A percentile compares a stretch with the other conserved stretches of the same genome.
Evolutionary conservation across 2,113 vertebrate genomes (phyloP).

Genomic region (Platichthys stellatus): DNA sequence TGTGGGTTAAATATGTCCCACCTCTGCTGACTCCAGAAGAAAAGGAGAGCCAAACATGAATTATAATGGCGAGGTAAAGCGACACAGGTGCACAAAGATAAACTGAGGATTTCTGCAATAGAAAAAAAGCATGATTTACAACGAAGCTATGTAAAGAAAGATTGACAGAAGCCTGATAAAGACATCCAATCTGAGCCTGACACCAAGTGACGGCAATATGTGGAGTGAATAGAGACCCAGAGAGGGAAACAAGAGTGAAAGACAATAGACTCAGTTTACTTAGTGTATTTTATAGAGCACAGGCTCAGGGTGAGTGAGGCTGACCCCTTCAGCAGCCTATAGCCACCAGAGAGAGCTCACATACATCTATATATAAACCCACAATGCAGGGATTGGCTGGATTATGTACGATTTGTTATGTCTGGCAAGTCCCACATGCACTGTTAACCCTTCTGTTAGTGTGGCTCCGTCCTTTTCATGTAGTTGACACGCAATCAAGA

Average conservation of each 20-base stretch:
- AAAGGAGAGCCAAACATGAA: background rate
- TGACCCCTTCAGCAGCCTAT: slow-evolving; percentile 3
- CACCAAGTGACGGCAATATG: slow-evolving; percentile 28
- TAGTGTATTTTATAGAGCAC: background rate
- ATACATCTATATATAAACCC: background rate
- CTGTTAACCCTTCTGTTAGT: no score
- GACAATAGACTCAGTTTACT: slow-evolving; percentile 21
- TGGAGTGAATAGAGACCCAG: slow-evolving; percentile 10
- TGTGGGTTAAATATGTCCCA: background rate
- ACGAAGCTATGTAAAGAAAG: background rate
- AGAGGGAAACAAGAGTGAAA: slow-evolving; percentile 6
- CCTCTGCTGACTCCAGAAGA: background rate
- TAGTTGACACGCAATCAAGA: no score
- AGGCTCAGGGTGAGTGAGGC: slow-evolving; percentile 27
- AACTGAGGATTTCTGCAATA: no score
- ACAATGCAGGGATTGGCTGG: no score
- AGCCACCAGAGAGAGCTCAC: slow-evolving; percentile 32
- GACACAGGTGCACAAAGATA: no score
- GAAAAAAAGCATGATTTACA: no score
- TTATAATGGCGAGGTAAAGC: background rate
- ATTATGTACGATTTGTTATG: no score
- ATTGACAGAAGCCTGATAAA: slow-evolving; percentile 2
- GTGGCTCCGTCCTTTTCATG: no score
- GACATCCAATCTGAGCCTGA: slow-evolving; percentile 20
- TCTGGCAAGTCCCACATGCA: no score